Percentiles rank a stretch among this genome's conserved stretches.
Conservation (phyloP, 2,113 vertebrate species). For the Heloderma charlesbogerti region DNA sequence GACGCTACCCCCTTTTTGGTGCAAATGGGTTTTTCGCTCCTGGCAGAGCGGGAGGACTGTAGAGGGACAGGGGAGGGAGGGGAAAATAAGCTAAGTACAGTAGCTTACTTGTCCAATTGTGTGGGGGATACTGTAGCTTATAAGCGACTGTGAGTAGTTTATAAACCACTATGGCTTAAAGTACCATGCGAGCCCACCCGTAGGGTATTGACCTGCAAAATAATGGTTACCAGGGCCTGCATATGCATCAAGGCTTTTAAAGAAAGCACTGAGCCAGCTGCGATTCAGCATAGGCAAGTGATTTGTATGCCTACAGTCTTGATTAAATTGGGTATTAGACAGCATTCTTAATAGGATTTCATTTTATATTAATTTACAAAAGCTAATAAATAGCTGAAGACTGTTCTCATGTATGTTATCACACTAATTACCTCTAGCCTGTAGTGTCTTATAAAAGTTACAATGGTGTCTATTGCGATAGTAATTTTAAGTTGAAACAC, state of each 20-base stretch:
- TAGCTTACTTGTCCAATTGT: too few relatives aligned
- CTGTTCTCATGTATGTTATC: background rate
- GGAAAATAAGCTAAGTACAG: too few relatives aligned
- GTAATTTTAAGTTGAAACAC: slow-evolving; percentile 7
- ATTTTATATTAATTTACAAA: background rate
- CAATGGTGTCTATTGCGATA: slow-evolving; percentile 3
- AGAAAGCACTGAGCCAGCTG: background rate
- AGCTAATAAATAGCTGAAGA: background rate
- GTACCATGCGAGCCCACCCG: too few relatives aligned
- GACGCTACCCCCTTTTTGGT: too few relatives aligned
- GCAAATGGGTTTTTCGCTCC: too few relatives aligned
- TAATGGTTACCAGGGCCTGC: background rate
- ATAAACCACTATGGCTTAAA: too few relatives aligned
- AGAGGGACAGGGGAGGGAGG: too few relatives aligned
- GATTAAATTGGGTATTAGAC: background rate
- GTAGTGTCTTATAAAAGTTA: background rate
- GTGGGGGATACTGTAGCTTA: too few relatives aligned
- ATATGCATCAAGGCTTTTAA: background rate
- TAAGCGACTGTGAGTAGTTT: too few relatives aligned
- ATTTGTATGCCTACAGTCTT: background rate
- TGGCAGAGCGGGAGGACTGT: too few relatives aligned
- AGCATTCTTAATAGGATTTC: background rate
- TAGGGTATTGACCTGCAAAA: background rate
- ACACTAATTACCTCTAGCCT: background rate
- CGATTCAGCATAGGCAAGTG: background rate